These are phyloP conservation scores for Drosophila neonasuta DNA, from an alignment of 2,888 invertebrate genomes.

Conservation along the genomic window DNA sequence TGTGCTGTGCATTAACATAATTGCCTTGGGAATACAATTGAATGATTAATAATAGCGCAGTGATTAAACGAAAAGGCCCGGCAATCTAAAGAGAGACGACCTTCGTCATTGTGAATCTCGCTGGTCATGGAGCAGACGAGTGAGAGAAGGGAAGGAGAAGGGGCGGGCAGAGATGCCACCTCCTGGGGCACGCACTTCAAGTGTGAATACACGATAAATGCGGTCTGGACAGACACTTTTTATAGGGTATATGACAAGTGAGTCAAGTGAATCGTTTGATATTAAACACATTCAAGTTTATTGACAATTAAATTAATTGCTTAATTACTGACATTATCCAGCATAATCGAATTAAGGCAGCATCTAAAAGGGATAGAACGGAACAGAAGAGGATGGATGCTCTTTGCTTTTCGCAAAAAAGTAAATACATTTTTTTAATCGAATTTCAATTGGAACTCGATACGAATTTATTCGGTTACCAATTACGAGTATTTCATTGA, in stretches of 20 bases:
- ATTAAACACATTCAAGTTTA: neutral
- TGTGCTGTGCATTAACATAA: slow-evolving; percentile 70
- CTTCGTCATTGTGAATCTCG: slow-evolving; percentile 47
- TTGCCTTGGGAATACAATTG: slow-evolving; percentile 70
- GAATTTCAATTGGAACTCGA: neutral
- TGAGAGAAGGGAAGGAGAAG: neutral
- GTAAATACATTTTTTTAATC: slow-evolving; percentile 1
- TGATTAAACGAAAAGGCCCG: slow-evolving; percentile 57
- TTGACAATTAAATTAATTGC: slow-evolving; percentile 1
- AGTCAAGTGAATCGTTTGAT: neutral
- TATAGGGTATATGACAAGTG: slow-evolving; percentile 15
- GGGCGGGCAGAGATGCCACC: neutral
- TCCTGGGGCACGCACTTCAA: slow-evolving; percentile 5
- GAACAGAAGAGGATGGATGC: too few relatives aligned
- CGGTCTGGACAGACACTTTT: slow-evolving; percentile 4
- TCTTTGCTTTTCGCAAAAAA: neutral
- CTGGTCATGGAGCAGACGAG: neutral
- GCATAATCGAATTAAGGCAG: neutral
- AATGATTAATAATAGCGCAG: slow-evolving; percentile 70
- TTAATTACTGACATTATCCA: slow-evolving; percentile 3
- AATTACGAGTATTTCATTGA: slow-evolving; percentile 3
- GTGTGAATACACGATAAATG: slow-evolving; percentile 21
- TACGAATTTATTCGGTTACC: neutral
- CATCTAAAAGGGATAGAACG: neutral
- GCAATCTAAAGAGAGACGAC: slow-evolving; percentile 35